Evolutionary conservation across 2,797 vertebrate genomes (phyloP), one percentile per base, ranked within the genome.

Genomic region (Alexandromys oeconomus): DNA sequence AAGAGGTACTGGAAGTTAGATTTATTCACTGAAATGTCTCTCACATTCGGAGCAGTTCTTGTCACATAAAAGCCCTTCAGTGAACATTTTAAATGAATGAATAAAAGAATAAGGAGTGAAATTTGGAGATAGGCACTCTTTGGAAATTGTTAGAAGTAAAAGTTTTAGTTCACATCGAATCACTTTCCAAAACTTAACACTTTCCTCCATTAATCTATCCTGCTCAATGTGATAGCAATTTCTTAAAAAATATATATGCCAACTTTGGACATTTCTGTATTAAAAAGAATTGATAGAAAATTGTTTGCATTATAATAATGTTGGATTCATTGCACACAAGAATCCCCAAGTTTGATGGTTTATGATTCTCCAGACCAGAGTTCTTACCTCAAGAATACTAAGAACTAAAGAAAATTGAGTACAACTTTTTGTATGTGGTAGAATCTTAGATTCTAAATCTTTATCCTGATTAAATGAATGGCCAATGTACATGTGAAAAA

Each of bases 401-500:
- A 15, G 15, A 21, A 91, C 31, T 34, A 90, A 91, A 34, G 74
- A 6, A 85, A 8, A 12, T 4, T 61, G 81, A 93, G 57, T 12
- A 88, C 93, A 96, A 40, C 37, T 74, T 96, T 90, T 10, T 86
- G 11, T 89, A 88, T 65, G 31, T 69, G 91, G 51, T 89, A 63
- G 13, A 87, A 87, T 87, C n/a, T 77, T 69, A 59, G 15, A 29
- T 89, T 87, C 25, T 91, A 43, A 78, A 88, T n/a, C 57, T 89
- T 92, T 84, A 31, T 87, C 63, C 43, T 96, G 40, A 10, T 8
- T 87, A 57, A 73, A 34, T 69, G 12, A 67, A 51, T 48, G 6
- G n/a, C 19, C 43, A 85, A 84, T 88, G 61, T 37, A 21, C 25
- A 93, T 74, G 57, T 87, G 54, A 89, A 65, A 92, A 94, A 34